phyloP scores from a whole-genome alignment of 2,113 vertebrate species.

The Alces alces region DNA sequence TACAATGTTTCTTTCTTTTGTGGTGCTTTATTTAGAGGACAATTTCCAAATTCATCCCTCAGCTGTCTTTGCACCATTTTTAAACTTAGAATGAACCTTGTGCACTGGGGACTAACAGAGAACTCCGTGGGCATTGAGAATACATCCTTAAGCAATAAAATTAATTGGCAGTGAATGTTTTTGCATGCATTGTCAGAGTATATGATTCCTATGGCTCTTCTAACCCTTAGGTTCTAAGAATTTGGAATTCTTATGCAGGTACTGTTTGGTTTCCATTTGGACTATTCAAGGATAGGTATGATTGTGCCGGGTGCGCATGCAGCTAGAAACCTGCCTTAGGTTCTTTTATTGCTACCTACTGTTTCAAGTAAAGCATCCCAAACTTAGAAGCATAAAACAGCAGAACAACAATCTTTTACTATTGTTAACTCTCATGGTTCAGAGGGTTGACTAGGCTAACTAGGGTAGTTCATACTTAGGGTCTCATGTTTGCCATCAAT shows the following conservation, averaged over 20 bases:
- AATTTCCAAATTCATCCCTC: not conserved
- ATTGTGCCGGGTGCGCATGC: not conserved
- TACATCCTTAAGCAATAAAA: not conserved
- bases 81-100: not conserved
- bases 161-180: not conserved
- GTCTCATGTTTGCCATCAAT: not conserved
- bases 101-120: fast-evolving
- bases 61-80: not conserved
- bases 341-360: not conserved
- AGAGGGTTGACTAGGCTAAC: not conserved
- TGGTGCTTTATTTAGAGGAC: not conserved
- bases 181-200: not conserved
- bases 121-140: not conserved
- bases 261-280: not conserved
- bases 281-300: not conserved
- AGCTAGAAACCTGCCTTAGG: not conserved
- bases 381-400: not conserved
- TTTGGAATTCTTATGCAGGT: not conserved
- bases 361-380: not conserved
- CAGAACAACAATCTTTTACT: not conserved
- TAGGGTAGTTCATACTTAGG: not conserved
- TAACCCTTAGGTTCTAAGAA: not conserved
- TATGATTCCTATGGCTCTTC: not conserved
- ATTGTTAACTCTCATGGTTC: not conserved
- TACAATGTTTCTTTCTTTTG: not conserved